These are phyloP conservation scores for Nephrotoma guestfalica DNA, from an alignment of 2,888 invertebrate species.

Conservation along the genomic window DNA sequence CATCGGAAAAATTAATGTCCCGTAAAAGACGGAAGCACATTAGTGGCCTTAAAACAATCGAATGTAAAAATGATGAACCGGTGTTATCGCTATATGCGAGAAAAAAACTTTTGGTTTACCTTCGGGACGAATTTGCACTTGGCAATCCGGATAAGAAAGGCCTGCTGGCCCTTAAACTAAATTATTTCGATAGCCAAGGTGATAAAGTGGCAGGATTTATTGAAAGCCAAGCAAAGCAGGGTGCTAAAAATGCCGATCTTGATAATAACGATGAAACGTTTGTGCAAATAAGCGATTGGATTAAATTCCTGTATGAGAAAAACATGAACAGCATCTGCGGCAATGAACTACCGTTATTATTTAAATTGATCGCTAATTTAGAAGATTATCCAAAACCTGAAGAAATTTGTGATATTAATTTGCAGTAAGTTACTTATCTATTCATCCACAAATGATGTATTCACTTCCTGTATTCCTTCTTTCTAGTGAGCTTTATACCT, in stretches of 20 bases:
- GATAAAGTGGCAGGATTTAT: background rate
- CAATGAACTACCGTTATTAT: background rate
- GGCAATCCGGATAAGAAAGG: background rate
- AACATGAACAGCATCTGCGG: background rate
- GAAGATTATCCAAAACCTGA: background rate
- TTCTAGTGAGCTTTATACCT: background rate
- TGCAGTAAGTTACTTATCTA: background rate
- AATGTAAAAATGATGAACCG: background rate
- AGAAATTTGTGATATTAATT: background rate
- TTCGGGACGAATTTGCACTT: background rate
- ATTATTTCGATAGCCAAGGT: background rate
- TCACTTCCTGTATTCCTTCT: background rate
- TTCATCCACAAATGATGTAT: background rate
- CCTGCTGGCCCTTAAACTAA: background rate
- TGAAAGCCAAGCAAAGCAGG: background rate
- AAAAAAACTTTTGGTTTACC: background rate
- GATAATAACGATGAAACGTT: background rate
- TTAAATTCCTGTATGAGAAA: background rate
- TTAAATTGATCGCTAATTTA: background rate
- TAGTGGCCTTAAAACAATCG: background rate
- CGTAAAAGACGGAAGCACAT: background rate
- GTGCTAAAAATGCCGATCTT: background rate
- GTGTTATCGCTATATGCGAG: background rate
- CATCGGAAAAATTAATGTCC: background rate
- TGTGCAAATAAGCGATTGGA: background rate